phyloP scores from a whole-genome alignment of 2,113 vertebrate species.

The Mesocricetus auratus region DNA sequence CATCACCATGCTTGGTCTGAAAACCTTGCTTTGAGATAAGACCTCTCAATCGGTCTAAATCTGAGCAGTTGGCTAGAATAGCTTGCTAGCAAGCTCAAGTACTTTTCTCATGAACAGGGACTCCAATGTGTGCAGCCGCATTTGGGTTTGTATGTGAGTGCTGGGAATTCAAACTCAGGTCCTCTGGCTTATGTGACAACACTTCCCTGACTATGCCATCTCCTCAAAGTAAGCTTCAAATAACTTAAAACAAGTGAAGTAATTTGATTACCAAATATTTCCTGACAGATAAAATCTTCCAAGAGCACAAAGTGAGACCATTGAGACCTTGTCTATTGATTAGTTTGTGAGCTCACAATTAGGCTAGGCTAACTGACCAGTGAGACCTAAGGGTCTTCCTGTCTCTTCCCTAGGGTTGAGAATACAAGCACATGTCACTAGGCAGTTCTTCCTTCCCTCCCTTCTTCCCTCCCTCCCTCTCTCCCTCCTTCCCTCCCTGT shows the following conservation, averaged over 20 bases:
- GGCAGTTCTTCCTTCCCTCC: background rate
- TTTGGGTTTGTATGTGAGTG: background rate
- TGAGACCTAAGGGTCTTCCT: background rate
- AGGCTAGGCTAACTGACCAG: background rate
- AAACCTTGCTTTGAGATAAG: background rate
- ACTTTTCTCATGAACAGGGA: background rate
- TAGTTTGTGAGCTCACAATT: background rate
- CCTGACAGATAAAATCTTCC: background rate
- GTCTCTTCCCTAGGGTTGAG: no score
- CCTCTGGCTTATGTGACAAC: background rate
- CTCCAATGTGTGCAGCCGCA: background rate
- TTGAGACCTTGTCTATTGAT: background rate
- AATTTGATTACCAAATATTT: slow-evolving; percentile 2
- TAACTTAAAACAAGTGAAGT: background rate
- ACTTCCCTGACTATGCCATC: background rate
- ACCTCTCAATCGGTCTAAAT: background rate
- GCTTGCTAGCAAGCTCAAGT: background rate
- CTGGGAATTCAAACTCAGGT: background rate
- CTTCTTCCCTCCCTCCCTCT: no score
- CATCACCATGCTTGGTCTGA: background rate
- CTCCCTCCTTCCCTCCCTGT: background rate
- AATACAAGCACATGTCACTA: background rate
- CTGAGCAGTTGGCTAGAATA: background rate
- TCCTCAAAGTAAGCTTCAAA: background rate
- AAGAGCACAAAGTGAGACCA: background rate